Base-by-base conservation (phyloP, 1,140 invertebrate species). In the Sminthurides bifidus region DNA sequence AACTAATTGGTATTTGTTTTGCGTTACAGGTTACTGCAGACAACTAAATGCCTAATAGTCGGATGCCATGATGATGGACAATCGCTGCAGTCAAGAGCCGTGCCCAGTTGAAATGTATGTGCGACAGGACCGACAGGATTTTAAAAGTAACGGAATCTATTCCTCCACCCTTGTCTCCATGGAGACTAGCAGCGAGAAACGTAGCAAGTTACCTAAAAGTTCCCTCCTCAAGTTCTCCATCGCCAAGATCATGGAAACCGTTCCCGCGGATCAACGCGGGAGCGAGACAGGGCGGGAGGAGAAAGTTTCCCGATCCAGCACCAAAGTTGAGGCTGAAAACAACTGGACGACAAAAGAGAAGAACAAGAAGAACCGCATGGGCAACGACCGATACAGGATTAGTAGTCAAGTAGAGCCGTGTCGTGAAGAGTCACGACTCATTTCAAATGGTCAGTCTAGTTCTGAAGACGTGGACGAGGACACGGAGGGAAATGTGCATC, bases 231-330 rank as follows among this genome's bases (percentile, higher is more conserved):
- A 87, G 61, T 91, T 91, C 71, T 90, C 87, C 54, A 91, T 91
- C 56, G 87, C 85, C 15, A 81, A 86, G 61, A 87, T 91, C 57
- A 90, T 91, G 87, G 86, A 89, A 65, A 85, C 52, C 3, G 19
- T 29, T 15, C 52, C 23, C 29, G 24, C 85, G 3, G 84, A 85
- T 65, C 78, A n/a, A n/a, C n/a, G n/a, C n/a, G n/a, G n/a, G n/a
- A n/a, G n/a, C n/a, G n/a, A n/a, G n/a, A n/a, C n/a, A n/a, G n/a
- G n/a, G n/a, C n/a, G n/a, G n/a, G n/a, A n/a, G n/a, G 79, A 67
- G 59, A 65, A 61, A 24, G 68, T 49, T 54, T 66, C 15, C 62
- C 65, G 30, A 58, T 61, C 27, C 53, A 48, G 1, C 64, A 48
- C 52, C 53, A 45, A 37, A 31, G 8, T 14, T 46, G 58, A 29